Evolutionary conservation across 2,888 invertebrate species (phyloP).

Genomic region (Ochropleura leucogaster): DNA sequence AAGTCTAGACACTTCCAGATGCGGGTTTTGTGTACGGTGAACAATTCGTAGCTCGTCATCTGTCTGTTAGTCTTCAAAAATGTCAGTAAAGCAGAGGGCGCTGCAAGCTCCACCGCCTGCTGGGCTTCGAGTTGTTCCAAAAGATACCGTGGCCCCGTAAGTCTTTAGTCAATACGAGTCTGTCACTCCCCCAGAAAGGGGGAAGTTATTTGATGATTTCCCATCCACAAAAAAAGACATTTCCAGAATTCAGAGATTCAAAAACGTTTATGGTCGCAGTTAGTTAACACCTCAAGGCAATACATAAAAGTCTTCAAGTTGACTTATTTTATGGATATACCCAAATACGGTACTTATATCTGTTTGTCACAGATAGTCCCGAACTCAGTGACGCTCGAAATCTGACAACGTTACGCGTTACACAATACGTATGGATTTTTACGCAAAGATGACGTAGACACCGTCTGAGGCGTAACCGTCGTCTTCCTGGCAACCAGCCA

Average conservation of each 20-base stretch:
- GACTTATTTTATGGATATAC: neutral
- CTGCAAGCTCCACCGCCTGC: no score
- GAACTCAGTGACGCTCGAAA: slow-evolving; percentile 36
- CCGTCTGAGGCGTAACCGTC: slow-evolving; percentile 56
- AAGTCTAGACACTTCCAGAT: neutral
- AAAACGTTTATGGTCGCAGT: neutral
- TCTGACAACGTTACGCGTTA: slow-evolving; percentile 48
- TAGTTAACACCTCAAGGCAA: neutral
- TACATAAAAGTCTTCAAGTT: neutral
- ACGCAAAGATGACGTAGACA: slow-evolving; percentile 63
- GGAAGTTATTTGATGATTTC: no score
- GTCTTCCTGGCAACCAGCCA: slow-evolving; percentile 61
- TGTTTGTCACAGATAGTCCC: neutral
- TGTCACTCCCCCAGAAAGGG: no score
- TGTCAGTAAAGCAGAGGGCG: no score
- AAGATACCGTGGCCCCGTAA: no score
- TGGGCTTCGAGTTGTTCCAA: no score
- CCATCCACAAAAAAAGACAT: neutral
- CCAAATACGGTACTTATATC: neutral
- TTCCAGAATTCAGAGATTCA: neutral
- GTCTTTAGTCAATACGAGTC: no score
- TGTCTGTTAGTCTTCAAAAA: no score
- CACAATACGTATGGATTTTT: slow-evolving; percentile 68
- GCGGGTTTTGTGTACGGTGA: no score
- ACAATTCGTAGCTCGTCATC: no score